These are phyloP conservation scores for Lycocerus yunnanus DNA, from an alignment of 2,888 invertebrate species.

Conservation along the genomic window DNA sequence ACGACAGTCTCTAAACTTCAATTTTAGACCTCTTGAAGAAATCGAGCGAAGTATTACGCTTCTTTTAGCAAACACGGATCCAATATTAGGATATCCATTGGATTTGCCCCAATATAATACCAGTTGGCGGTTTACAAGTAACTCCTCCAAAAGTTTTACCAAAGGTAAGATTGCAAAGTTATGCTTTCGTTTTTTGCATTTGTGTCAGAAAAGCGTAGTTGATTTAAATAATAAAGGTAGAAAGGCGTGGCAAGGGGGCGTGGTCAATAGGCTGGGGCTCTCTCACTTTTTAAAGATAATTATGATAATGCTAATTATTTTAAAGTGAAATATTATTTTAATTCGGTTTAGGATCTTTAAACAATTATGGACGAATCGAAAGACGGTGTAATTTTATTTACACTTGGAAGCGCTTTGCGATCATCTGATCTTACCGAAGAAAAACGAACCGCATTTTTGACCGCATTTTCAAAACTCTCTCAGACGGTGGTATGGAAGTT, in stretches of 20 bases:
- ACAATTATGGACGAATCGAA: conserved; percentile 42
- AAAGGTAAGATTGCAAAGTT: conserved; percentile 30
- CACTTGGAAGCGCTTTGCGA: conserved; percentile 47
- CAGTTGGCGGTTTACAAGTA: conserved; percentile 49
- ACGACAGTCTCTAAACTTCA: conserved; percentile 34
- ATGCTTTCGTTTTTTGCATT: too few species aligned
- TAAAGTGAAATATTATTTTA: too few species aligned
- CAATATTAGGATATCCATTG: conserved; percentile 42
- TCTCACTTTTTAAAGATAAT: too few species aligned
- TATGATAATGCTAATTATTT: too few species aligned
- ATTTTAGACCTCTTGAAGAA: conserved; percentile 36
- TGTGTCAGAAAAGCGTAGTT: too few species aligned
- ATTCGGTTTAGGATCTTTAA: conserved; percentile 1
- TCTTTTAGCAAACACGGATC: conserved; percentile 44
- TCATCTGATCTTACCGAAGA: conserved; percentile 37
- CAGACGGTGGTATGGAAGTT: conserved; percentile 51
- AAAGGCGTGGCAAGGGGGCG: too few species aligned
- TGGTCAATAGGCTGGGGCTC: too few species aligned
- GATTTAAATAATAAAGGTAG: too few species aligned
- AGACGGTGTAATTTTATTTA: conserved; percentile 49
- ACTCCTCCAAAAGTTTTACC: conserved; percentile 40
- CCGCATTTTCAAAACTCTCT: conserved; percentile 46
- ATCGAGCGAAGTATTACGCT: conserved; percentile 41
- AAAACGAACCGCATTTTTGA: conserved; percentile 37
- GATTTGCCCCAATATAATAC: conserved; percentile 48